A percentile compares a stretch with the other conserved stretches of the same genome.
Conservation (phyloP, 1,140 invertebrate genomes). For the Panagrolaimus sp. region DNA sequence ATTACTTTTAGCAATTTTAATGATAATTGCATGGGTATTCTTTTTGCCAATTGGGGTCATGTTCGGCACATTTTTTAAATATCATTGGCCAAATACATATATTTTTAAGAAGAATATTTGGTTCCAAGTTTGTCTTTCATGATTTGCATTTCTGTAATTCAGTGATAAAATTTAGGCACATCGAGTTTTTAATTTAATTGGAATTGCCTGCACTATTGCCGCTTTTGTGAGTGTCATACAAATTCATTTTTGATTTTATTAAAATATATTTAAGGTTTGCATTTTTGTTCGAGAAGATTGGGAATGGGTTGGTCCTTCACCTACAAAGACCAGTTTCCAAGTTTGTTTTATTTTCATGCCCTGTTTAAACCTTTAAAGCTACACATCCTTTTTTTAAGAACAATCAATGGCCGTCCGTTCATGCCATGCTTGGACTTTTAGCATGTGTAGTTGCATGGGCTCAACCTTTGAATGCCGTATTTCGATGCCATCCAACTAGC, state of each 20-base stretch:
- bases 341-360: background rate
- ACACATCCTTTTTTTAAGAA: background rate
- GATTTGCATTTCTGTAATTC: background rate
- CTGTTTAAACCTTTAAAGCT: background rate
- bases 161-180: background rate
- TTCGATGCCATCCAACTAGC: background rate
- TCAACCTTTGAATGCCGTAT: conserved; percentile 1
- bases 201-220: conserved; percentile 13
- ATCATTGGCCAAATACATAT: conserved; percentile 7
- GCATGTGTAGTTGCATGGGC: conserved; percentile 10
- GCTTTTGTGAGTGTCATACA: background rate
- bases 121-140: background rate
- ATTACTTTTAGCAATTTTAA: conserved; percentile 4
- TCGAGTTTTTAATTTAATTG: conserved; percentile 12
- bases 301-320: background rate
- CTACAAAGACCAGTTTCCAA: background rate
- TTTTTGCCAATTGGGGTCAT: conserved; percentile 3
- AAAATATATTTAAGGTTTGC: background rate
- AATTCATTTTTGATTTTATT: no score
- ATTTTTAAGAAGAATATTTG: conserved; percentile 8
- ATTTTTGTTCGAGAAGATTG: conserved; percentile 13
- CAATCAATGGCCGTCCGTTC: background rate
- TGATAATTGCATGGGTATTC: conserved; percentile 7
- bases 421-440: background rate
- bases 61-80: background rate